Evolutionary conservation across 2,797 vertebrate genomes (phyloP).

Genomic region (Clarias laeviceps): DNA sequence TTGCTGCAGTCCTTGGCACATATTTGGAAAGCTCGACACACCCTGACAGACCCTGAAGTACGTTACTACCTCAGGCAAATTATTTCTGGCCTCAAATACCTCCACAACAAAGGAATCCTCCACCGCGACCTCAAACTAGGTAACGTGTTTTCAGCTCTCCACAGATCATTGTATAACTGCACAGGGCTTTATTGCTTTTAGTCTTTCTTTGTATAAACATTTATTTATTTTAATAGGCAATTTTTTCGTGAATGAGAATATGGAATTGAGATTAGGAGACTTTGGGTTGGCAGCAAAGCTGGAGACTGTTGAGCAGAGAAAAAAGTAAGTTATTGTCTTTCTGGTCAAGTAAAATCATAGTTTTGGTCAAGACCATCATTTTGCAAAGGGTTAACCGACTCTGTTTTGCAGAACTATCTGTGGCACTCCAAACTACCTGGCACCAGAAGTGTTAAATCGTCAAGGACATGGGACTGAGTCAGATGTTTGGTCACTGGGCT

Average conservation of each 20-base stretch:
- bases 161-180: not conserved
- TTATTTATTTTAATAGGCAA: constrained; percentile 79
- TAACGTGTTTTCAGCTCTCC: constrained; percentile 56
- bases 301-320: constrained; percentile 88
- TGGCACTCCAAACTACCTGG: constrained; percentile 97
- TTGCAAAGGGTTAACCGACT: not conserved
- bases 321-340: constrained; percentile 81
- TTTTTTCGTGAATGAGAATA: constrained; percentile 98
- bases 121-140: constrained; percentile 97
- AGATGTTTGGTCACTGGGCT: constrained; percentile 95
- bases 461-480: constrained; percentile 95
- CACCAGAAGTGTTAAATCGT: constrained; percentile 95
- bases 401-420: constrained; percentile 87
- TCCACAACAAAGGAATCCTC: constrained; percentile 91
- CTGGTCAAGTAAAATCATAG: not conserved
- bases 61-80: constrained; percentile 98
- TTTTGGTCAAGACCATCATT: not conserved
- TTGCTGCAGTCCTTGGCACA: constrained; percentile 91
- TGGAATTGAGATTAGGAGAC: constrained; percentile 96
- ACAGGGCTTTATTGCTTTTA: not conserved
- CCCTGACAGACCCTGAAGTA: constrained; percentile 93
- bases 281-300: constrained; percentile 92
- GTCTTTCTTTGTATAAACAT: not conserved
- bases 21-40: constrained; percentile 97
- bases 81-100: constrained; percentile 94